These are phyloP conservation scores for Parapristionchus giblindavisi DNA, from an alignment of 2,888 invertebrate species.

Conservation along the genomic window DNA sequence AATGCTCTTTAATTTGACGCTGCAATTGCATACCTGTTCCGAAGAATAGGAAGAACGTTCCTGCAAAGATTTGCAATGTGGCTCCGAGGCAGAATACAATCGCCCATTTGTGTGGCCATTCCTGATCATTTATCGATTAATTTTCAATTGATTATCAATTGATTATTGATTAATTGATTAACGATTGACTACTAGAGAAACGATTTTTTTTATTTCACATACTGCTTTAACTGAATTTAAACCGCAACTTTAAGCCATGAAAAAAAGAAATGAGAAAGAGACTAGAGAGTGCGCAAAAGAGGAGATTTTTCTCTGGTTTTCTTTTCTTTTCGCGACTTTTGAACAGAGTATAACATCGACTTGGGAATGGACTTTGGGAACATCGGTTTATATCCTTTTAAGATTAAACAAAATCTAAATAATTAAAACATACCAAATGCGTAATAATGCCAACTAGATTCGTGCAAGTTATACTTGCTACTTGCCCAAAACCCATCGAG, in stretches of 20 bases:
- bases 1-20: too few species aligned
- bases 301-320: too few species aligned
- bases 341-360: too few species aligned
- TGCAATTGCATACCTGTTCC: constrained; percentile 23
- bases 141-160: too few species aligned
- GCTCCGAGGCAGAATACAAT: constrained; percentile 31
- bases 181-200: too few species aligned
- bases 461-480: constrained; percentile 29
- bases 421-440: not conserved
- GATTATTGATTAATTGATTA: too few species aligned
- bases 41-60: constrained; percentile 28
- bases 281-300: too few species aligned
- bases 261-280: not conserved
- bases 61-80: constrained; percentile 14
- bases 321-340: too few species aligned
- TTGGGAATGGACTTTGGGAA: too few species aligned
- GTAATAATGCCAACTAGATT: constrained; percentile 27
- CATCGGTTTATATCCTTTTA: too few species aligned
- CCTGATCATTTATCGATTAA: not conserved
- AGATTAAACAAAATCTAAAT: not conserved
- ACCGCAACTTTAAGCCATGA: too few species aligned
- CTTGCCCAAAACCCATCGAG: constrained; percentile 34
- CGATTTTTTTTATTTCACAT: too few species aligned
- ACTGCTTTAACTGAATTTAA: not conserved
- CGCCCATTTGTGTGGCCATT: constrained; percentile 35